A percentile compares a stretch with the other conserved stretches of the same genome.
Conservation (phyloP, 2,797 vertebrate species). For the Pteronotus mesoamericanus region DNA sequence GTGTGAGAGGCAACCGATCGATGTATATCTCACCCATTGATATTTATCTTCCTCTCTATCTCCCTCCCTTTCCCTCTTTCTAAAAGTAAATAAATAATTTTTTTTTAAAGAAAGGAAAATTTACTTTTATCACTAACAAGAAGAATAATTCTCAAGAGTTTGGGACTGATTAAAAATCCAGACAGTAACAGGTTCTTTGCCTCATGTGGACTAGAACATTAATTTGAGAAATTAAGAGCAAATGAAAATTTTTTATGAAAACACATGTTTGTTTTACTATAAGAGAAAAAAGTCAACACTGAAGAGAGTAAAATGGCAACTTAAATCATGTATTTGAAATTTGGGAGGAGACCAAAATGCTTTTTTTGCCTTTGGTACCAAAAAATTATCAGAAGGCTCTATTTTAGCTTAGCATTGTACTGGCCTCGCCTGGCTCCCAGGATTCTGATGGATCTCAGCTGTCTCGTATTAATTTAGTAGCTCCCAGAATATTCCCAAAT, state of each 20-base stretch:
- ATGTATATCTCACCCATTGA: too few species aligned
- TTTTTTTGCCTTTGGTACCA: not conserved
- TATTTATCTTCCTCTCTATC: too few species aligned
- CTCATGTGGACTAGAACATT: not conserved
- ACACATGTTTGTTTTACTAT: not conserved
- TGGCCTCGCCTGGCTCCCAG: not conserved
- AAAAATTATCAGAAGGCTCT: not conserved
- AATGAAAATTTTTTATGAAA: not conserved
- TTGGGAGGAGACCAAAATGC: not conserved
- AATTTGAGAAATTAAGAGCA: not conserved
- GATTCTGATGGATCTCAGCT: not conserved
- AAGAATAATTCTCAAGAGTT: not conserved
- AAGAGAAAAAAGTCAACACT: not conserved
- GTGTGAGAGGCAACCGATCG: too few species aligned
- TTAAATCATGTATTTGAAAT: not conserved
- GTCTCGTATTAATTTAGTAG: not conserved
- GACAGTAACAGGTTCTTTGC: not conserved
- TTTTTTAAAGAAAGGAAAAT: too few species aligned
- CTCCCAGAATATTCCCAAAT: conserved; percentile 39
- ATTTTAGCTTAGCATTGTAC: not conserved
- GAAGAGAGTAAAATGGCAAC: not conserved
- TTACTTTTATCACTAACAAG: not conserved
- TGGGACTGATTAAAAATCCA: not conserved
- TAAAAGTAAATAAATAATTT: too few species aligned
- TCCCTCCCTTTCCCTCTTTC: too few species aligned